Evolutionary conservation across 2,797 vertebrate genomes (phyloP), one percentile per base, ranked within the genome.

Genomic region (Scleropages formosus): DNA sequence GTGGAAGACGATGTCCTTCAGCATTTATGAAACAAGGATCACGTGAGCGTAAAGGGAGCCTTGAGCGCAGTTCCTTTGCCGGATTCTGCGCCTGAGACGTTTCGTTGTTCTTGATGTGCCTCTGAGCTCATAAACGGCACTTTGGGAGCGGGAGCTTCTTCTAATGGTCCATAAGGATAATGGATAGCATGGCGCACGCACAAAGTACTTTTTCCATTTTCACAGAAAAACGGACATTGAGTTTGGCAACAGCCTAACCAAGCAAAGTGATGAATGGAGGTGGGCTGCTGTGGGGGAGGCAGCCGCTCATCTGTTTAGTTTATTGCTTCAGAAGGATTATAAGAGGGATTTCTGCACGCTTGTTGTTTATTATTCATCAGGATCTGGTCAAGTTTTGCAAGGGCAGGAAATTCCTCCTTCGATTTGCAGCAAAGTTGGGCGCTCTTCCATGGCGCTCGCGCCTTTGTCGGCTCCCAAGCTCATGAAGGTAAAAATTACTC

Each of bases 371-470:
- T 74, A 66, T 76, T 85, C 85, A 89, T 88, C 84, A 75, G 82
- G 73, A 76, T 77, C 84, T 83, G 79, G 81, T 87, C 78, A 89
- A 84, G 85, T 87, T 85, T 68, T 78, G 87, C 91, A 91, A 90
- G 86, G 85, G 83, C 89, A 89, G 90, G 91, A 92, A 92, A 91
- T 92, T 92, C 89, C 89, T 87, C 85, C 80, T 82, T 82, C 61
- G 77, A 89, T 87, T 81, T 84, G 77, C 71, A 80, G 82, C 83
- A 53, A 85, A 83, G 86, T 89, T 88, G 82, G 87, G 88, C 81
- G 53, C 39, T 74, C 76, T 87, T 82, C 78, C 81, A 76, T 71
- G 75, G 67, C 85, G 80, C 90, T 91, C 84, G 88, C 86, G 87
- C 84, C 85, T 84, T 80, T 84, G 84, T 82, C 16, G 27, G 24